A percentile compares a stretch with the other conserved stretches of the same genome.
phyloP scores from a whole-genome alignment of 2,797 vertebrate species.

The Centroberyx gerrardi region DNA sequence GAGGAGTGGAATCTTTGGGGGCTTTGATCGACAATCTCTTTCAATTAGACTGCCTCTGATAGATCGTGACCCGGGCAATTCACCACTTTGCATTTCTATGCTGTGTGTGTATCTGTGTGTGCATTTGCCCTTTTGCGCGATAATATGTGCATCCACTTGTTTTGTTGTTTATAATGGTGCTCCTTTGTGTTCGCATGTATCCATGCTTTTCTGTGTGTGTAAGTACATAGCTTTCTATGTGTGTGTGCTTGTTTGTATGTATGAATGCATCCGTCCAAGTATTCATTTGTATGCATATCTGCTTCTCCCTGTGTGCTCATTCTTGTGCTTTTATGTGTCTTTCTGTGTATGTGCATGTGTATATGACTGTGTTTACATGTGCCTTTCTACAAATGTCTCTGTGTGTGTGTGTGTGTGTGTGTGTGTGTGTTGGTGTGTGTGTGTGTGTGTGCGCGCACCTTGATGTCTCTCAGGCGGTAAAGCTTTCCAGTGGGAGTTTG shows the following conservation, averaged over 20 bases:
- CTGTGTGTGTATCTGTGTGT: not conserved
- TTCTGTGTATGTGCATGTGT: conserved; percentile 9
- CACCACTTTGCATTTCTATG: conserved; percentile 23
- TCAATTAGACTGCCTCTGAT: conserved; percentile 11
- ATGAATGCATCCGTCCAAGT: not conserved
- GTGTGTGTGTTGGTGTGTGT: conserved; percentile 21
- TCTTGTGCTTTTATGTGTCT: not conserved
- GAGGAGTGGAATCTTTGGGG: conserved; percentile 3
- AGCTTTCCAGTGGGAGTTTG: conserved; percentile 94
- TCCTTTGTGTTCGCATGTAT: not conserved
- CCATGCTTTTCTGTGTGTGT: not conserved
- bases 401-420: conserved; percentile 16
- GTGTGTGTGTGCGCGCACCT: conserved; percentile 26
- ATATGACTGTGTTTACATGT: not conserved
- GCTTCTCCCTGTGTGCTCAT: not conserved
- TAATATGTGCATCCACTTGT: not conserved
- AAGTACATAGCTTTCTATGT: not conserved
- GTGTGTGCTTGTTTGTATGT: conserved; percentile 4
- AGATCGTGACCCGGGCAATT: conserved; percentile 5
- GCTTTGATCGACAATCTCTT: conserved; percentile 39
- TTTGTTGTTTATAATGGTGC: not conserved
- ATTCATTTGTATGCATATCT: conserved; percentile 15
- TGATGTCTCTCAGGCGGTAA: conserved; percentile 85
- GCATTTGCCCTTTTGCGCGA: not conserved
- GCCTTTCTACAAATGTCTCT: not conserved